Evolutionary conservation across 2,888 invertebrate species (phyloP).

Genomic region (Limnephilus lunatus): DNA sequence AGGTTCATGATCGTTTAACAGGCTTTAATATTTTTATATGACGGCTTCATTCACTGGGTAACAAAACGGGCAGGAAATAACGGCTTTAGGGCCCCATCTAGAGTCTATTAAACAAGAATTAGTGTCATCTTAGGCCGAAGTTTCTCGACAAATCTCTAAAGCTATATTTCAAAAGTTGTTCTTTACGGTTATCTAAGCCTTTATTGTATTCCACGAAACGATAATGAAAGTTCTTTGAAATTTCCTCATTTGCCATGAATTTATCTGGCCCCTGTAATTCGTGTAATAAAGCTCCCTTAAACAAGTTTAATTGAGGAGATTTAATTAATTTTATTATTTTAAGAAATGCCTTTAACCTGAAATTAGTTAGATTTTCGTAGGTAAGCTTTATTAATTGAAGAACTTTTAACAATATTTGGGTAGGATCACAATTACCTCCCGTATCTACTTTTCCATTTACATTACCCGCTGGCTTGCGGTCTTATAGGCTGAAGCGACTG

Average conservation of each 20-base stretch:
- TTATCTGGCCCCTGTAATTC: background rate
- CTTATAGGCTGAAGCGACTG: background rate
- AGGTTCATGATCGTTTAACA: slow-evolving; percentile 8
- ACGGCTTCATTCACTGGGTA: slow-evolving; percentile 14
- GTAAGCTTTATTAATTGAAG: slow-evolving; percentile 2
- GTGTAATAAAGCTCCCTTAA: background rate
- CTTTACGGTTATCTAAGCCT: slow-evolving; percentile 28
- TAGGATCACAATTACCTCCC: background rate
- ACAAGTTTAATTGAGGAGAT: background rate
- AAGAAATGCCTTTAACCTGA: background rate
- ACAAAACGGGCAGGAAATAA: slow-evolving; percentile 28
- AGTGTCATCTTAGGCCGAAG: slow-evolving; percentile 59
- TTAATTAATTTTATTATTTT: slow-evolving; percentile 2
- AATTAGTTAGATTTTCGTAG: slow-evolving; percentile 2
- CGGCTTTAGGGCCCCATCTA: slow-evolving; percentile 32
- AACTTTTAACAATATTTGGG: slow-evolving; percentile 2
- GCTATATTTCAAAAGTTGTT: slow-evolving; percentile 35
- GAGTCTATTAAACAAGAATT: slow-evolving; percentile 60
- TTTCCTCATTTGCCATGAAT: background rate
- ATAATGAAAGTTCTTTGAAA: slow-evolving; percentile 2
- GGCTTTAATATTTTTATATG: slow-evolving; percentile 8
- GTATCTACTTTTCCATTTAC: background rate
- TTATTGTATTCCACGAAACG: slow-evolving; percentile 4
- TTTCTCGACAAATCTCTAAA: slow-evolving; percentile 27
- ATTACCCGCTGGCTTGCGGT: background rate